Conservation (phyloP, 2,888 invertebrate species). For the Chloromyia formosa region DNA sequence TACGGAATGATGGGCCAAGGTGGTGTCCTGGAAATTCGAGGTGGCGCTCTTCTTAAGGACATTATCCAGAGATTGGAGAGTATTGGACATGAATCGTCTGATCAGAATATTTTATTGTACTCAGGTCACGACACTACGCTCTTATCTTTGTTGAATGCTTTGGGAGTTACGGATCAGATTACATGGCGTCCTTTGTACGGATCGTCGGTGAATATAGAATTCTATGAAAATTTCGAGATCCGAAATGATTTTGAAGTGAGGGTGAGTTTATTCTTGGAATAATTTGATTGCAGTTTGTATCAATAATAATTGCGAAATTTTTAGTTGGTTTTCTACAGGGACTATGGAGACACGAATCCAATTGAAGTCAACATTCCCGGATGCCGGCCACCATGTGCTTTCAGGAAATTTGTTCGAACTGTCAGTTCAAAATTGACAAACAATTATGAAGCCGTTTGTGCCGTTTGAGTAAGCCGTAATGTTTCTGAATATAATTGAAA, state of each 20-base stretch:
- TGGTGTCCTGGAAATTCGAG: constrained; percentile 72
- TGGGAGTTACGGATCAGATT: constrained; percentile 69
- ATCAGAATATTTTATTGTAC: constrained; percentile 68
- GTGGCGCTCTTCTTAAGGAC: constrained; percentile 74
- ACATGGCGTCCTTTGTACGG: constrained; percentile 74
- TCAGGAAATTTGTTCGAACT: neutral
- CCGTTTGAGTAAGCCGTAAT: too few relatives aligned
- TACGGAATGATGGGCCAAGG: constrained; percentile 58
- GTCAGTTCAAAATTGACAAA: neutral
- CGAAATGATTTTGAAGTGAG: constrained; percentile 64
- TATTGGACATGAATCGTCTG: constrained; percentile 57
- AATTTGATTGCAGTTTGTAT: neutral
- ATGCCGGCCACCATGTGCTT: neutral
- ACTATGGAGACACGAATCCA: neutral
- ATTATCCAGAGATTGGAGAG: constrained; percentile 69
- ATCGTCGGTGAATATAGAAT: constrained; percentile 73
- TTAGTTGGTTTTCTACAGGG: neutral
- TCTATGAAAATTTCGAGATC: constrained; percentile 64
- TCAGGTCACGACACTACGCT: constrained; percentile 81
- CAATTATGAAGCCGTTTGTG: neutral
- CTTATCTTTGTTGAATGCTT: constrained; percentile 73
- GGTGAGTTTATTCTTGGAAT: constrained; percentile 61
- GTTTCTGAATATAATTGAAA: too few relatives aligned
- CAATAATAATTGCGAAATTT: constrained; percentile 6
- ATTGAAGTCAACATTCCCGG: neutral